Percentiles rank a stretch among this genome's conserved stretches.
Evolutionary conservation across 2,113 vertebrate species (phyloP).

Genomic region (Podilymbus podiceps): DNA sequence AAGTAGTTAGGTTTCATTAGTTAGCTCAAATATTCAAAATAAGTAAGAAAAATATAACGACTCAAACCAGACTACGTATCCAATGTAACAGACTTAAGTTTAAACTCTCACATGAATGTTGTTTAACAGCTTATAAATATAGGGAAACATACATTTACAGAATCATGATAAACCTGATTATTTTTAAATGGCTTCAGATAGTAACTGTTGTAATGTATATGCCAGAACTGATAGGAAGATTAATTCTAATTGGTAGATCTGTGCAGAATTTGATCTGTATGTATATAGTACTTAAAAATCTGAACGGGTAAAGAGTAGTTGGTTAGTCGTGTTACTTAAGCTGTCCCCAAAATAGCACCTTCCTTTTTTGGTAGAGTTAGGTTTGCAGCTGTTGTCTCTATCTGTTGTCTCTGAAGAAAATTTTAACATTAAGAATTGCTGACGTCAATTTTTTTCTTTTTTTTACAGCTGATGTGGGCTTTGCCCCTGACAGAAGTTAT

Average conservation of each 20-base stretch:
- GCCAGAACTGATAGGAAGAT: neutral
- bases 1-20: neutral
- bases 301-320: constrained; percentile 70
- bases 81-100: neutral
- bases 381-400: constrained; percentile 76
- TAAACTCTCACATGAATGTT: neutral
- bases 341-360: constrained; percentile 75
- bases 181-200: neutral
- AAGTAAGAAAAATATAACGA: neutral
- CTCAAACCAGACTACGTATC: neutral
- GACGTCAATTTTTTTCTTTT: constrained; percentile 70
- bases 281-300: constrained; percentile 33
- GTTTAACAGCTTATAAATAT: neutral
- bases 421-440: constrained; percentile 75
- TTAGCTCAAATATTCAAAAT: neutral
- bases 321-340: constrained; percentile 74
- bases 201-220: neutral
- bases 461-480: constrained; percentile 68
- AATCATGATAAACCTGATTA: neutral
- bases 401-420: constrained; percentile 74
- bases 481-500: constrained; percentile 71
- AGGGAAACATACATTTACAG: neutral
- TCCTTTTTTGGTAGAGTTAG: constrained; percentile 72
- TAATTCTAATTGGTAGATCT: neutral
- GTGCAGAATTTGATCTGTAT: neutral